Percentiles rank a stretch among this genome's conserved stretches.
Evolutionary conservation across 2,113 vertebrate species (phyloP).

Genomic region (Ahaetulla prasina): DNA sequence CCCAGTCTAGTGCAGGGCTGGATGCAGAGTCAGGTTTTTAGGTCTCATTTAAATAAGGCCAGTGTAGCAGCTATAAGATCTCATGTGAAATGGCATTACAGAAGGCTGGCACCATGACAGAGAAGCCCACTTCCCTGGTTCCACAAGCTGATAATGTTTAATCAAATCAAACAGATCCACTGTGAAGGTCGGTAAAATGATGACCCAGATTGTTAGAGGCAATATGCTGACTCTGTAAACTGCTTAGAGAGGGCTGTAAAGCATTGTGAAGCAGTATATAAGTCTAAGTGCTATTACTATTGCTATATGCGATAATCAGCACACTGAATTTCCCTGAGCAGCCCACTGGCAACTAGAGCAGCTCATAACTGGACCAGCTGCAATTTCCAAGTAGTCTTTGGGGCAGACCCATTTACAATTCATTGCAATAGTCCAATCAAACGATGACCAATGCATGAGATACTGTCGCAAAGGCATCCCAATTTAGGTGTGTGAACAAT

Average conservation of each 20-base stretch:
- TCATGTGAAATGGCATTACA: not conserved
- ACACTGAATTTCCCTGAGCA: not conserved
- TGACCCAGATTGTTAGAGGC: too few relatives aligned
- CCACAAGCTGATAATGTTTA: not conserved
- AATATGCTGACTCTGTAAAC: too few relatives aligned
- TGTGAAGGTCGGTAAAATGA: not conserved
- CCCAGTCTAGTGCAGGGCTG: not conserved
- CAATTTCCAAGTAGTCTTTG: not conserved
- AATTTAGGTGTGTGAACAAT: not conserved
- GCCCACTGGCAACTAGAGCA: not conserved
- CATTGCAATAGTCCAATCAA: not conserved
- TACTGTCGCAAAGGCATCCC: not conserved
- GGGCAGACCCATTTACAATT: not conserved
- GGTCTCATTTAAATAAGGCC: not conserved
- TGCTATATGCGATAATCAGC: not conserved
- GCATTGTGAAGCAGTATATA: too few relatives aligned
- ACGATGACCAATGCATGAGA: not conserved
- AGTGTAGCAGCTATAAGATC: not conserved
- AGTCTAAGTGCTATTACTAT: too few relatives aligned
- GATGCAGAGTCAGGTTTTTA: not conserved
- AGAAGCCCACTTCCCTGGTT: not conserved
- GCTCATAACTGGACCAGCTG: not conserved
- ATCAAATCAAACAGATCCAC: not conserved
- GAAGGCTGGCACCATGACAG: not conserved
- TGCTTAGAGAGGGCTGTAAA: too few relatives aligned